Evolutionary conservation across 2,888 invertebrate genomes (phyloP).

Genomic region (Andrena haemorrhoa): DNA sequence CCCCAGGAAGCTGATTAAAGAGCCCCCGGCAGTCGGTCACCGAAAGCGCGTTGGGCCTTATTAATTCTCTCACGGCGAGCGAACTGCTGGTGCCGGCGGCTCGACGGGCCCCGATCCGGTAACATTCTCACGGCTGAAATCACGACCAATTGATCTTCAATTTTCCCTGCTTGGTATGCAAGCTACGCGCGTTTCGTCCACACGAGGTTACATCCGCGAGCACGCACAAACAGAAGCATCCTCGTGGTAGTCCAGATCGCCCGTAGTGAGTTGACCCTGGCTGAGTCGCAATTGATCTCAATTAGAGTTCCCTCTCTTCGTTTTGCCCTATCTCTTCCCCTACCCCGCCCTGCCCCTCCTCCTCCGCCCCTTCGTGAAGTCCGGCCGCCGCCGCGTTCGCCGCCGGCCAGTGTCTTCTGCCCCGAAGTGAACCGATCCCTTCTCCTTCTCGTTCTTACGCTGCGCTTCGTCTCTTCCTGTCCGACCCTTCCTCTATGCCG

Average conservation of each 20-base stretch:
- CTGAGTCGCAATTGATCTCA: slow-evolving; percentile 83
- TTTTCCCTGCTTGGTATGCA: slow-evolving; percentile 69
- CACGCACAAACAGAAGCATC: slow-evolving; percentile 56
- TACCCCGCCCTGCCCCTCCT: slow-evolving; percentile 71
- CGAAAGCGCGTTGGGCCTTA: too few species aligned
- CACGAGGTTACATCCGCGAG: slow-evolving; percentile 59
- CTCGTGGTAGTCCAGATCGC: slow-evolving; percentile 63
- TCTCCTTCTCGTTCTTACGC: slow-evolving; percentile 51
- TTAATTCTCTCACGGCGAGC: slow-evolving; percentile 23
- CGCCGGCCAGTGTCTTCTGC: slow-evolving; percentile 30
- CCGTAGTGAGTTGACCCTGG: slow-evolving; percentile 82
- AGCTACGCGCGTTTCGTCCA: slow-evolving; percentile 66
- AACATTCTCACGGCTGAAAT: slow-evolving; percentile 66
- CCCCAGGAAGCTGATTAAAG: too few species aligned
- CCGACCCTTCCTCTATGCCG: slow-evolving; percentile 2
- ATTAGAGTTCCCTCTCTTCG: slow-evolving; percentile 64
- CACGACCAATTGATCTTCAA: slow-evolving; percentile 69
- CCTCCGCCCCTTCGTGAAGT: slow-evolving; percentile 28
- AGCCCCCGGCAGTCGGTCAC: too few species aligned
- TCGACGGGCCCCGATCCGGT: neutral
- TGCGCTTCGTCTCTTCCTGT: slow-evolving; percentile 19
- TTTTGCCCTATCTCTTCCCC: slow-evolving; percentile 35
- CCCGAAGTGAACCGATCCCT: slow-evolving; percentile 41
- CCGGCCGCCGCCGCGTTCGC: slow-evolving; percentile 10
- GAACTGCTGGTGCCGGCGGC: slow-evolving; percentile 10